These are phyloP conservation scores for Myathropa florea DNA, from an alignment of 2,888 invertebrate species.

Conservation along the genomic window DNA sequence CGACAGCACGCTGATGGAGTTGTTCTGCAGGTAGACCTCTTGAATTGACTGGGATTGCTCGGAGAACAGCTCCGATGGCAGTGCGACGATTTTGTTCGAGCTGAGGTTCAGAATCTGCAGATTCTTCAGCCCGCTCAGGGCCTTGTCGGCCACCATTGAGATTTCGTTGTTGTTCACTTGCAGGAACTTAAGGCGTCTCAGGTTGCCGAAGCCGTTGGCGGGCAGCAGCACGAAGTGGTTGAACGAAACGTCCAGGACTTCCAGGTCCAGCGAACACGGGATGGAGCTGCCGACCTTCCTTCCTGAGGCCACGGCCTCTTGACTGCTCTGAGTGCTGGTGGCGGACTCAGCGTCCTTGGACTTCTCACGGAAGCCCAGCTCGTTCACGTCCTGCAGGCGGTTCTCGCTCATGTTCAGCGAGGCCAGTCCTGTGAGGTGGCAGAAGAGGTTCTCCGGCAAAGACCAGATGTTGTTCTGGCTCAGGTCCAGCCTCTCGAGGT, in stretches of 20 bases:
- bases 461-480: constrained; percentile 95
- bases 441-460: constrained; percentile 92
- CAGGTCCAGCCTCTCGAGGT: constrained; percentile 91
- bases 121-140: constrained; percentile 89
- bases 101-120: constrained; percentile 93
- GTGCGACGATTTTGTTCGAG: constrained; percentile 92
- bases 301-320: constrained; percentile 38
- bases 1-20: constrained; percentile 92
- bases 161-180: constrained; percentile 94
- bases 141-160: constrained; percentile 92
- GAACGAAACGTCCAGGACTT: constrained; percentile 90
- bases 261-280: constrained; percentile 89
- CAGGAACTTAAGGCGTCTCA: constrained; percentile 89
- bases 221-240: constrained; percentile 93
- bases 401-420: constrained; percentile 93
- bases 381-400: constrained; percentile 92
- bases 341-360: constrained; percentile 73
- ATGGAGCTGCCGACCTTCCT: constrained; percentile 12
- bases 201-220: constrained; percentile 89
- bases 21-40: constrained; percentile 95
- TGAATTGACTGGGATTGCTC: constrained; percentile 90
- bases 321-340: constrained; percentile 54
- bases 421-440: constrained; percentile 89
- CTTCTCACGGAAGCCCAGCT: constrained; percentile 90
- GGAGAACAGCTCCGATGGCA: constrained; percentile 92